These are phyloP conservation scores for Pituophis catenifer DNA, from an alignment of 2,113 vertebrate genomes.

Conservation along the genomic window DNA sequence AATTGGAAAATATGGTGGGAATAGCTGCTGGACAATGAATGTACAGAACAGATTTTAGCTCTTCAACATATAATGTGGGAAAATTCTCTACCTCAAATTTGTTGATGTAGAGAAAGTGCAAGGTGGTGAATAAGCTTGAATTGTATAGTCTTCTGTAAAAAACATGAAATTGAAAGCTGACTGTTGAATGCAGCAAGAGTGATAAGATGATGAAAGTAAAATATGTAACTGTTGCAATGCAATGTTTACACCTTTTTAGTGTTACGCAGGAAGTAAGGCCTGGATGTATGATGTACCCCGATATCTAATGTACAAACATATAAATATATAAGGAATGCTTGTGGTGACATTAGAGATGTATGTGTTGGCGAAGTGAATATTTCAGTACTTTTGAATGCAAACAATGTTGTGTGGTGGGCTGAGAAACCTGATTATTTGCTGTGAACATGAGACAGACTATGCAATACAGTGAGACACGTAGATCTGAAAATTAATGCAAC, in stretches of 20 bases:
- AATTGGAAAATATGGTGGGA: not conserved
- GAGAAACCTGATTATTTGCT: not conserved
- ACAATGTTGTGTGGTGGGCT: not conserved
- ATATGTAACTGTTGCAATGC: not conserved
- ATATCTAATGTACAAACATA: not conserved
- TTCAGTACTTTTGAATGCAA: not conserved
- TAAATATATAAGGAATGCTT: not conserved
- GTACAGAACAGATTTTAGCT: not conserved
- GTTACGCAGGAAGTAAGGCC: not conserved
- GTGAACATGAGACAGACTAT: not conserved
- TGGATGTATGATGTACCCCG: not conserved
- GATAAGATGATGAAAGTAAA: not conserved
- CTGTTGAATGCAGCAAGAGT: not conserved
- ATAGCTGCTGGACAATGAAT: not conserved
- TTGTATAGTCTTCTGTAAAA: not conserved
- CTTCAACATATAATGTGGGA: not conserved
- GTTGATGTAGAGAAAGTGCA: not conserved
- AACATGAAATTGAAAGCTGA: not conserved
- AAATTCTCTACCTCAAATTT: not conserved
- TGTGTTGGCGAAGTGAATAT: not conserved
- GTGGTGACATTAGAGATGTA: not conserved
- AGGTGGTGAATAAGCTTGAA: not conserved
- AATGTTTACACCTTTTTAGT: not conserved
- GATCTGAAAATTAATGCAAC: not conserved
- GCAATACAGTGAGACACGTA: not conserved